Percentiles rank a stretch among this genome's conserved stretches.
Conservation (phyloP, 2,797 vertebrate species). For the Choloepus didactylus region DNA sequence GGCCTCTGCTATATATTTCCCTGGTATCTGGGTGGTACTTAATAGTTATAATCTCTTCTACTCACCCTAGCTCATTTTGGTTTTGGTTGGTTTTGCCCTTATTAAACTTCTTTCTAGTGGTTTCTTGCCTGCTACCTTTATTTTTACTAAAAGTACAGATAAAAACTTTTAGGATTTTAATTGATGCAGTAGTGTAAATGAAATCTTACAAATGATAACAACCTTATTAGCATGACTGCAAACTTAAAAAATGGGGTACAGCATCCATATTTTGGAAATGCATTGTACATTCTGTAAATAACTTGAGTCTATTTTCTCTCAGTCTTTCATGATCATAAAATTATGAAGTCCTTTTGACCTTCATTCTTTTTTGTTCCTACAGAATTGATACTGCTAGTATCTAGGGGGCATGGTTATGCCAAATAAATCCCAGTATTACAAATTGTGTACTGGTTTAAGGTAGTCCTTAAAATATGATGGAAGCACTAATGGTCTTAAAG, state of each 20-base stretch:
- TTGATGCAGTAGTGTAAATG: not conserved
- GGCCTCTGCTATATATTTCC: not conserved
- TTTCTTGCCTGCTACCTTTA: not conserved
- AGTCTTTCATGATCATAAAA: not conserved
- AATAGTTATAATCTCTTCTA: not conserved
- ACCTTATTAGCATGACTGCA: not conserved
- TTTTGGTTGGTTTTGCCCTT: not conserved
- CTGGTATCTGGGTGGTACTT: not conserved
- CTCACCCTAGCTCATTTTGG: not conserved
- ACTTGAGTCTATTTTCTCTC: conserved; percentile 27
- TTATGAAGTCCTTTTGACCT: not conserved
- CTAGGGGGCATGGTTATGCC: not conserved
- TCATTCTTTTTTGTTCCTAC: not conserved
- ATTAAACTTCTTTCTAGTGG: not conserved
- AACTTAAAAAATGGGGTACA: not conserved
- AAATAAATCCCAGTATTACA: not conserved
- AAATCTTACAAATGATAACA: not conserved
- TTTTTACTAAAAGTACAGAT: not conserved
- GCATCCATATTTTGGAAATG: conserved; percentile 32
- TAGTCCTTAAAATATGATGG: not conserved
- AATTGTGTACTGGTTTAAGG: not conserved
- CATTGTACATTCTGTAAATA: not conserved
- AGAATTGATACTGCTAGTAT: not conserved
- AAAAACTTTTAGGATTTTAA: conserved; percentile 35
- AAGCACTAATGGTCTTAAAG: not conserved